Evolutionary conservation across 1,140 invertebrate genomes (phyloP).

Genomic region (Hycleus cichorii): DNA sequence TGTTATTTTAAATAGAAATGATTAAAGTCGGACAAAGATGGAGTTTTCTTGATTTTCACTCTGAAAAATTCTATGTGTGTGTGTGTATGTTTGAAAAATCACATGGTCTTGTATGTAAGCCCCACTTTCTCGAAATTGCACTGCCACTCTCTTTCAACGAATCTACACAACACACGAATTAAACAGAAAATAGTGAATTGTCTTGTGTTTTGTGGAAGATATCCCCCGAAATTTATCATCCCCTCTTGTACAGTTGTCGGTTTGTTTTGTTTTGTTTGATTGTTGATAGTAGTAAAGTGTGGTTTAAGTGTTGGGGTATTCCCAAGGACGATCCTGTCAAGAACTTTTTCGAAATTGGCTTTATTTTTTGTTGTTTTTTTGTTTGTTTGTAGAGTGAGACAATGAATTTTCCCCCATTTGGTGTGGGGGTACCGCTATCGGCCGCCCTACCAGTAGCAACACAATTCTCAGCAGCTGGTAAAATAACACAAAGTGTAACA

Average conservation of each 20-base stretch:
- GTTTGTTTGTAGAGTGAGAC: constrained; percentile 3
- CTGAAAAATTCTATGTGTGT: neutral
- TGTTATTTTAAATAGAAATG: neutral
- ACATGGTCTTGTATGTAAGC: constrained; percentile 22
- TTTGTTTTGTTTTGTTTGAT: too few relatives aligned
- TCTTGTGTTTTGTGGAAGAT: constrained; percentile 12
- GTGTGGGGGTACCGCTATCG: constrained; percentile 53
- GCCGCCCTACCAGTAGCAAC: constrained; percentile 56
- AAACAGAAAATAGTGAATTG: neutral
- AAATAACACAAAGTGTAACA: constrained; percentile 56
- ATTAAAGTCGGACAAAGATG: too few relatives aligned
- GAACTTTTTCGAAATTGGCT: constrained; percentile 3
- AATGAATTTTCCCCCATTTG: constrained; percentile 67
- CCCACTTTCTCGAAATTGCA: constrained; percentile 27
- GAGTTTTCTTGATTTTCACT: too few relatives aligned
- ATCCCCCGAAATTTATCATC: constrained; percentile 22
- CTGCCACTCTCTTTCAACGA: constrained; percentile 29
- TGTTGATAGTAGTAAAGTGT: neutral
- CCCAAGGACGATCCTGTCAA: constrained; percentile 32
- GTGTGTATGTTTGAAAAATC: constrained; percentile 6
- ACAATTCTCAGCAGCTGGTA: constrained; percentile 55
- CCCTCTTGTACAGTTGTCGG: constrained; percentile 26
- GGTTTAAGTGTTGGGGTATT: constrained; percentile 22
- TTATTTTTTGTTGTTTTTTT: constrained; percentile 11
- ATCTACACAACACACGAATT: constrained; percentile 12